Evolutionary conservation across 2,113 vertebrate genomes (phyloP), one percentile per base, ranked within the genome.

Genomic region (Scomber japonicus): DNA sequence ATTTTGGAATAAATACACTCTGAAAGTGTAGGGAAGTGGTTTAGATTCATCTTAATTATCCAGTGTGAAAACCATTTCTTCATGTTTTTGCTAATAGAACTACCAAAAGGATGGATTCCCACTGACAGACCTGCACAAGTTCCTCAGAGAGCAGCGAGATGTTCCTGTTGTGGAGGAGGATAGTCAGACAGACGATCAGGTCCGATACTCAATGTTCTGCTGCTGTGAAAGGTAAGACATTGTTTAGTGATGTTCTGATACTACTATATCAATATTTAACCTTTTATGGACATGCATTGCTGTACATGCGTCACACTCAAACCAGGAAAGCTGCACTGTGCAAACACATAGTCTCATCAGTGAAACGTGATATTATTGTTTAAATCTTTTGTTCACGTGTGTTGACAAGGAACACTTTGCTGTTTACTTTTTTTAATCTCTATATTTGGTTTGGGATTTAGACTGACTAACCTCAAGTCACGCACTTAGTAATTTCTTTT

Each of bases 51-150:
- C 16, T 54, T 53, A 3, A 53, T 53, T 11, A 55, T 5, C 19
- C 19, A 21, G 10, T 21, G 53, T 21, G 21, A 21, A 21, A 21
- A 21, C 14, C 31, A 12, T 49, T 70, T 46, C 13, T 48, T 48
- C 53, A 1, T 69, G 3, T 27, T 5, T 74, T 40, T 27, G 8
- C 48, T 4, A 3, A 69, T 75, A 99, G 97, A 97, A 96, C 86
- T 98, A 97, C 75, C 97, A 98, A 78, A 94, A 94, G 75, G 93
- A 95, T 70, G 97, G 97, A 3, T 96, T 98, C 91, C 97, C 97
- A 2, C 72, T 91, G 87, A 99, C 98, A 0, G 97, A 98, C 75
- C 95, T 99, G 68, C 96, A 97, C 35, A 95, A 95, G 92, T 99
- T 99, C 88, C 92, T 98, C 19, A 95, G 88, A 82, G 95, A 94